Evolutionary conservation across 2,113 vertebrate genomes (phyloP), one percentile per base, ranked within the genome.

Genomic region (Cochlearius cochlearius): DNA sequence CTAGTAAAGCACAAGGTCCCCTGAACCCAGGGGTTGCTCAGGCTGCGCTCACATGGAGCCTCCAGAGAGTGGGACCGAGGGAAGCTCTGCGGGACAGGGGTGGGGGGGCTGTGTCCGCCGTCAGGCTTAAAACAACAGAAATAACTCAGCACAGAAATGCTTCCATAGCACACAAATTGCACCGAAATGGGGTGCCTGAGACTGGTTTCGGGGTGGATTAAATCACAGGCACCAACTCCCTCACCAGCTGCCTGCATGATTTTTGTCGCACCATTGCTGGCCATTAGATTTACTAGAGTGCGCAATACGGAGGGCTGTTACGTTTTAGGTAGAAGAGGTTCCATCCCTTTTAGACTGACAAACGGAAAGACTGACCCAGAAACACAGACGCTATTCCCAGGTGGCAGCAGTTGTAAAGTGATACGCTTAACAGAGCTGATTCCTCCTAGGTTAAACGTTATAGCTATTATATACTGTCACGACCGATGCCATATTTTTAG

Each of bases 331-430:
- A 43, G 59, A 50, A 90, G 23, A 81, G 21, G 32, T 36, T 77
- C 58, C 15, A 45, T 43, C 36, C 68, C 43, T 86, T 79, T 73
- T 17, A 71, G n/a, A 52, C 55, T 71, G 72, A 71, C 39, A 83
- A 83, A 66, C 45, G 32, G 72, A 88, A 88, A 84, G 88, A 25
- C 60, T 67, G 90, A 94, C 88, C 68, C 79, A 94, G 92, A 96
- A 96, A 95, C 63, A 73, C 55, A 90, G 63, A 59, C 3, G 0
- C 38, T 83, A 12, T 71, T 93, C 90, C 78, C 88, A 74, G 83
- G 75, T 88, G 94, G 82, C 80, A 71, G 68, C 60, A 74, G 68
- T 38, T 92, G 82, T 80, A 77, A 86, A 58, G 64, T 9, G 79
- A 86, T 76, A 58, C 2, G 29, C 55, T 95, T 60, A 85, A 41